A percentile compares a stretch with the other conserved stretches of the same genome.
Conservation (phyloP, 2,888 invertebrate species). For the Lasioglossum leucozonium region DNA sequence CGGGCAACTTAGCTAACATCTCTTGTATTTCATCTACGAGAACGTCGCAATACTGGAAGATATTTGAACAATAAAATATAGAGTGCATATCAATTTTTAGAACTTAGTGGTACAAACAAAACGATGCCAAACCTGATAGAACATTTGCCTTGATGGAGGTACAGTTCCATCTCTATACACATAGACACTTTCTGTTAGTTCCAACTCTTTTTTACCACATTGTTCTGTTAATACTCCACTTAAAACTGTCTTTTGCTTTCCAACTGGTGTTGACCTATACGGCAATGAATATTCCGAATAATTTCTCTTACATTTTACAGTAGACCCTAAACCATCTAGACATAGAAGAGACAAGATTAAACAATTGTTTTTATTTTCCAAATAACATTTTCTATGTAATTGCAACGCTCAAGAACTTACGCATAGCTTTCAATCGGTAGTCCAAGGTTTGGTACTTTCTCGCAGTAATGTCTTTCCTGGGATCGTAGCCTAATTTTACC, state of each 20-base stretch:
- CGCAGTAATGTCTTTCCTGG: slow-evolving; percentile 91
- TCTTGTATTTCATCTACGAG: slow-evolving; percentile 92
- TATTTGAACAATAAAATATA: slow-evolving; percentile 9
- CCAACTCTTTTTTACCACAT: slow-evolving; percentile 74
- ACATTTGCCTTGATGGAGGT: slow-evolving; percentile 94
- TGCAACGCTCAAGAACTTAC: slow-evolving; percentile 81
- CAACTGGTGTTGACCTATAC: slow-evolving; percentile 84
- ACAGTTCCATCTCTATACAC: slow-evolving; percentile 89
- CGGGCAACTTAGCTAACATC: slow-evolving; percentile 89
- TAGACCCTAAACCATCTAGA: slow-evolving; percentile 85
- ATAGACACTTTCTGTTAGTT: slow-evolving; percentile 85
- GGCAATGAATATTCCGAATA: slow-evolving; percentile 85
- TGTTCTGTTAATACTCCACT: slow-evolving; percentile 77
- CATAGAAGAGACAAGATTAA: slow-evolving; percentile 21
- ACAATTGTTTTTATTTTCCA: background rate
- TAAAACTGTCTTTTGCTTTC: slow-evolving; percentile 82
- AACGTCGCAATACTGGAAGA: slow-evolving; percentile 90
- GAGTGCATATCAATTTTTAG: background rate
- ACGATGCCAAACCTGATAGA: slow-evolving; percentile 89
- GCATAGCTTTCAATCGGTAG: slow-evolving; percentile 89
- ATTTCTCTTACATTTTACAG: slow-evolving; percentile 85
- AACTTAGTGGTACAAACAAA: background rate
- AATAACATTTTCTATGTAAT: slow-evolving; percentile 10
- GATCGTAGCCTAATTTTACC: slow-evolving; percentile 96
- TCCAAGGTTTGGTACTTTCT: slow-evolving; percentile 96